Evolutionary conservation across 2,113 vertebrate genomes (phyloP).

Genomic region (Urocolius indicus): DNA sequence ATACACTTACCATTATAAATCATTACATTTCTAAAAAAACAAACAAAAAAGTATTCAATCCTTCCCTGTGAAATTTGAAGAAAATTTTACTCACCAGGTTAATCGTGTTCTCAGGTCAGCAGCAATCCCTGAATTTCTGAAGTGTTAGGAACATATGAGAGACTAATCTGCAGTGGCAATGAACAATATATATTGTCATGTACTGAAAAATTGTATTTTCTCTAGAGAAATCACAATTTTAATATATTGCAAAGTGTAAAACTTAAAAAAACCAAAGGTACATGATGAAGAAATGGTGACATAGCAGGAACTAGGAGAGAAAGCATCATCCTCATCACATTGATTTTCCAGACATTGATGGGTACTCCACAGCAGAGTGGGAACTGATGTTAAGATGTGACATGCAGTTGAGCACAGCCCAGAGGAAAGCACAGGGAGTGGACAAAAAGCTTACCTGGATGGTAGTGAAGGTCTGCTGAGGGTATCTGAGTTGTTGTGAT

Average conservation of each 20-base stretch:
- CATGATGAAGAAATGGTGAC: background rate
- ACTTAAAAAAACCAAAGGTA: background rate
- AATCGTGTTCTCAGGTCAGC: background rate
- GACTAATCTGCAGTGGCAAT: background rate
- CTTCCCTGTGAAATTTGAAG: background rate
- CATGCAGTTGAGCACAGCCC: accelerated
- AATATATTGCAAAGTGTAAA: background rate
- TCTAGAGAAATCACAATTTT: background rate
- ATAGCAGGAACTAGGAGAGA: background rate
- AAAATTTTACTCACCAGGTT: background rate
- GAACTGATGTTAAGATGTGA: background rate
- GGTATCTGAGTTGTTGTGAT: background rate
- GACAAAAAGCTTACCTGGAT: too few species aligned
- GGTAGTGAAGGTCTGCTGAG: background rate
- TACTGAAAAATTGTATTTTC: background rate
- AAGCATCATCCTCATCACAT: background rate
- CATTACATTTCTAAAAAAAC: background rate
- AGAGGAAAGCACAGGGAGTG: background rate
- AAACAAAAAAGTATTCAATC: background rate
- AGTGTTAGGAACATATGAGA: accelerated
- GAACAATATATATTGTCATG: background rate
- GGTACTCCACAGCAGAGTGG: background rate
- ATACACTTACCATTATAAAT: background rate
- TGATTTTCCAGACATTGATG: background rate
- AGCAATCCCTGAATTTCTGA: background rate